These are phyloP conservation scores for Latrodectus elegans DNA, from an alignment of 2,888 invertebrate genomes.

Conservation along the genomic window DNA sequence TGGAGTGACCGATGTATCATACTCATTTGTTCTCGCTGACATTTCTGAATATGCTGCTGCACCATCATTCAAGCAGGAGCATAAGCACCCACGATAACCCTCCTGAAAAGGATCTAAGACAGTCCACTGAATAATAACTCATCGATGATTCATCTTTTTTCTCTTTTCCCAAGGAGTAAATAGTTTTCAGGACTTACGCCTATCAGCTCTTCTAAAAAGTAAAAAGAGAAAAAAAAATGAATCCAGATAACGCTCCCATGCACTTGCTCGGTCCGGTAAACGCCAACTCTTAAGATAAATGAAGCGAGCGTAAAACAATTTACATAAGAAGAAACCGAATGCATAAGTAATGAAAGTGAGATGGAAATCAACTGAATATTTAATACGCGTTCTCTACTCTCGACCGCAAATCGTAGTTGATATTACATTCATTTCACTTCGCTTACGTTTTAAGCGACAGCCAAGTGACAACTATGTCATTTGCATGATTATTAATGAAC, in stretches of 20 bases:
- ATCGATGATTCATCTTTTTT: background rate
- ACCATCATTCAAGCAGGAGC: no score
- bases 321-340: conserved; percentile 62
- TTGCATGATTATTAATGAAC: conserved; percentile 56
- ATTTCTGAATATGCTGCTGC: no score
- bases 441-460: background rate
- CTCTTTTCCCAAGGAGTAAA: background rate
- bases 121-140: background rate
- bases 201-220: background rate
- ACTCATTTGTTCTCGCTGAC: no score
- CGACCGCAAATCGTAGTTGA: background rate
- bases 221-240: background rate
- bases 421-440: conserved; percentile 3
- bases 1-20: no score
- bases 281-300: conserved; percentile 41
- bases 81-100: no score
- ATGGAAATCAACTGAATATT: conserved; percentile 58
- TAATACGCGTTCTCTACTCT: conserved; percentile 16
- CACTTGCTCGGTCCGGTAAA: conserved; percentile 19
- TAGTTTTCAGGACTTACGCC: background rate
- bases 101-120: no score
- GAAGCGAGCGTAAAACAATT: conserved; percentile 49
- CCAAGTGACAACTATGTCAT: conserved; percentile 19
- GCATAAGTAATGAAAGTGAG: conserved; percentile 58
- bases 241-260: conserved; percentile 38